These are phyloP conservation scores for Eucidaris tribuloides DNA, from an alignment of 35 echinoderm and acorn worm genomes.

Conservation along the genomic window DNA sequence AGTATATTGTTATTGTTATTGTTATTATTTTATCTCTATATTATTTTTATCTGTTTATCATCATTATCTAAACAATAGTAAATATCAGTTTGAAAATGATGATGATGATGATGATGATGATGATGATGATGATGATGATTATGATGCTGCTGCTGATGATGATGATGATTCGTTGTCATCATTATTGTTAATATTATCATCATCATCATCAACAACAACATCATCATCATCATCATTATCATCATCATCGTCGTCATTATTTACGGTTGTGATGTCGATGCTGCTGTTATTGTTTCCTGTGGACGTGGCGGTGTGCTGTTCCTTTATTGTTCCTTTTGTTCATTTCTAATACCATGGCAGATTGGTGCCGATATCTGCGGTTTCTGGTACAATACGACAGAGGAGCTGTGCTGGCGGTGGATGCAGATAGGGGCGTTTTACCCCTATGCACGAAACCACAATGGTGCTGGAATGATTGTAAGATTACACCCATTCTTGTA, in stretches of 20 bases:
- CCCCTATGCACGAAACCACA: conserved; percentile 75
- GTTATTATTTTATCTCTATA: too few relatives aligned
- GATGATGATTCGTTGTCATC: too few relatives aligned
- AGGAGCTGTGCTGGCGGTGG: conserved; percentile 74
- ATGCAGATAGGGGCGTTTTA: conserved; percentile 80
- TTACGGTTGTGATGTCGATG: too few relatives aligned
- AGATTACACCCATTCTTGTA: too few relatives aligned
- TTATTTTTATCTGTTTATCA: too few relatives aligned
- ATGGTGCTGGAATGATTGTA: conserved; percentile 50
- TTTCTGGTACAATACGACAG: conserved; percentile 39
- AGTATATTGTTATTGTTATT: too few relatives aligned
- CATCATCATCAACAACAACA: too few relatives aligned
- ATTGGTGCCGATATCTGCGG: conserved; percentile 92
- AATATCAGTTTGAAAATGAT: neutral
- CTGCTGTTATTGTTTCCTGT: neutral
- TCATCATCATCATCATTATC: neutral
- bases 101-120: too few relatives aligned
- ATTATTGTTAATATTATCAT: too few relatives aligned
- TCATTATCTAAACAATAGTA: conserved; percentile 45
- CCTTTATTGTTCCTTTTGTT: neutral
- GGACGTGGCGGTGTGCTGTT: neutral
- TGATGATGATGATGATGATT: too few relatives aligned
- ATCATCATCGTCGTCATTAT: neutral
- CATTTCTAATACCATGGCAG: conserved; percentile 15
- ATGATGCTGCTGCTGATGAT: too few relatives aligned